Percentiles rank a stretch among this genome's conserved stretches.
Evolutionary conservation across 2,797 vertebrate genomes (phyloP).

Genomic region (Vultur gryphus): DNA sequence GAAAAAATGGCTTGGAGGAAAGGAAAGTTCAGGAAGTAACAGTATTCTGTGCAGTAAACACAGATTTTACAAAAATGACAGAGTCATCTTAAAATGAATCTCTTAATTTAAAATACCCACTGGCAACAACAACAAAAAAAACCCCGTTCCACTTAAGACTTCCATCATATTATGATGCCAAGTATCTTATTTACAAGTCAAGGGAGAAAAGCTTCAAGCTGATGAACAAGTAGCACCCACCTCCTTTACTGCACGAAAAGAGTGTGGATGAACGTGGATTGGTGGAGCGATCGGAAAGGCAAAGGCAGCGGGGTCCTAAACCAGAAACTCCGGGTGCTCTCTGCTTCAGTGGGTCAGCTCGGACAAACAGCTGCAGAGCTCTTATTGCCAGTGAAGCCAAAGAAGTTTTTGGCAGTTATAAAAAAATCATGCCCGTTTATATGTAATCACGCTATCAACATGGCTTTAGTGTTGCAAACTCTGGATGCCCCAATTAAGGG

Average conservation of each 20-base stretch:
- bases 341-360: not conserved
- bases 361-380: not conserved
- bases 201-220: not conserved
- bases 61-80: not conserved
- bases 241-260: not conserved
- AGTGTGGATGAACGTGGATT: not conserved
- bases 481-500: not conserved
- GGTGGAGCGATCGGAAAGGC: not conserved
- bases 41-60: not conserved
- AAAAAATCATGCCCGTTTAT: not conserved
- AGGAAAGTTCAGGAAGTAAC: not conserved
- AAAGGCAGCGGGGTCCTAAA: not conserved
- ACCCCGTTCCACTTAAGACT: not conserved
- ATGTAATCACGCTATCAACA: not conserved
- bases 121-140: not conserved
- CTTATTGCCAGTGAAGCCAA: constrained; percentile 28
- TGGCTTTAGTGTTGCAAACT: constrained; percentile 8
- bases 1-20: not conserved
- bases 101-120: not conserved
- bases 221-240: not conserved
- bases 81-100: not conserved
- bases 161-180: rapidly evolving
- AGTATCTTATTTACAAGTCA: not conserved
- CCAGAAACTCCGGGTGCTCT: not conserved
- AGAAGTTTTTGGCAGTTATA: not conserved